These are phyloP conservation scores for Drosophila fuyamai DNA, from an alignment of 1,140 invertebrate species.

Conservation along the genomic window DNA sequence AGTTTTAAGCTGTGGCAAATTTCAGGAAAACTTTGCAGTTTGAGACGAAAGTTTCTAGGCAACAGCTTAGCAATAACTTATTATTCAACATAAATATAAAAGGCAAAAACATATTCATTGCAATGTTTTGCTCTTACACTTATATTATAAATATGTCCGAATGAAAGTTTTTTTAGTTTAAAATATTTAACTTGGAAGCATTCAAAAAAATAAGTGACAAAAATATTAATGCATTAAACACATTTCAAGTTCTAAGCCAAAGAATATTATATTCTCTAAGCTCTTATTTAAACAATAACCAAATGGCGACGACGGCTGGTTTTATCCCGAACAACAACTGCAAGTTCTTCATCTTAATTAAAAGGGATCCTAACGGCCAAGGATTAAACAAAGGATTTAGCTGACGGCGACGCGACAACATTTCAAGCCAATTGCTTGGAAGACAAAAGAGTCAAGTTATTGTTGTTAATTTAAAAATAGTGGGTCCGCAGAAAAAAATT, in stretches of 20 bases:
- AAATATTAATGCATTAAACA: too few species aligned
- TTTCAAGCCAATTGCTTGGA: conserved; percentile 13
- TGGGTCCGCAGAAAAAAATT: not conserved
- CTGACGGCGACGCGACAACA: conserved; percentile 11
- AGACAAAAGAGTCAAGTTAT: conserved; percentile 29
- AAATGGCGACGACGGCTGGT: not conserved
- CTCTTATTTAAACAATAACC: not conserved
- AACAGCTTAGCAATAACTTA: not conserved
- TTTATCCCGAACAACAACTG: not conserved
- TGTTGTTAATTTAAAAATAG: conserved; percentile 13
- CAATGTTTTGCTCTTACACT: too few species aligned
- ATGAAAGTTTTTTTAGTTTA: too few species aligned
- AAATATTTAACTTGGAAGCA: too few species aligned
- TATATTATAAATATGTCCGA: too few species aligned
- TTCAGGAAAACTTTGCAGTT: not conserved
- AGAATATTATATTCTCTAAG: not conserved
- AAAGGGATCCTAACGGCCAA: conserved; percentile 6
- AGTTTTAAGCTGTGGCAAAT: conserved; percentile 1
- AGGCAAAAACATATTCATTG: too few species aligned
- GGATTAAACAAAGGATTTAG: conserved; percentile 9
- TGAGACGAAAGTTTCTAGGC: not conserved
- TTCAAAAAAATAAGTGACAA: too few species aligned
- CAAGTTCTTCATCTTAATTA: conserved; percentile 9
- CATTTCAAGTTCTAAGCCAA: too few species aligned
- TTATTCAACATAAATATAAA: too few species aligned